Conservation (phyloP, 2,888 invertebrate genomes). For the Micoletzkya japonica region DNA sequence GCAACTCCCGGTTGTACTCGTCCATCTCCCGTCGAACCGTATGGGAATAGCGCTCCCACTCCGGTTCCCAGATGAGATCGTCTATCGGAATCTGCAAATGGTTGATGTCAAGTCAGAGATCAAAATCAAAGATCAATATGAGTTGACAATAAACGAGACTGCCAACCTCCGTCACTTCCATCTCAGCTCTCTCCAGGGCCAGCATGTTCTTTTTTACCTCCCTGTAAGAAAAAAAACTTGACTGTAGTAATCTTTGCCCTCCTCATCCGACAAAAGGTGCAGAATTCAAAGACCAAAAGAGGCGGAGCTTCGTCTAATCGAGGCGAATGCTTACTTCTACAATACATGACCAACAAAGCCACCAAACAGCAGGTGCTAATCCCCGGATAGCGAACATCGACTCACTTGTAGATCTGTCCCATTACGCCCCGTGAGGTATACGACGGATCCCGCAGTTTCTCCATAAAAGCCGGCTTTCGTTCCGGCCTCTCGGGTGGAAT, state of each 20-base stretch:
- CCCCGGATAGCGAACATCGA: neutral
- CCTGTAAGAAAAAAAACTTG: neutral
- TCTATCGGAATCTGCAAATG: conserved; percentile 9
- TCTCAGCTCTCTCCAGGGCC: neutral
- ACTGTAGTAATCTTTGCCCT: neutral
- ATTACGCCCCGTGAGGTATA: conserved; percentile 6
- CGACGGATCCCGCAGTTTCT: neutral
- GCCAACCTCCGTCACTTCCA: neutral
- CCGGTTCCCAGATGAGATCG: neutral
- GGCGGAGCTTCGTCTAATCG: neutral
- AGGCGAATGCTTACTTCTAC: too few species aligned
- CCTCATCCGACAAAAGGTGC: neutral
- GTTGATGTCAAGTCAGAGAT: too few species aligned
- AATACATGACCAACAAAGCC: too few species aligned
- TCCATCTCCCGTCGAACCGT: neutral
- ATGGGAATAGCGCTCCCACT: neutral
- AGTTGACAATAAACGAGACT: neutral
- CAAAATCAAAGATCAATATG: neutral
- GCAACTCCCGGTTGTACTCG: neutral
- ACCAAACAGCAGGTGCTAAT: too few species aligned
- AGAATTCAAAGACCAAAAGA: neutral
- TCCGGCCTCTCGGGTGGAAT: conserved; percentile 7
- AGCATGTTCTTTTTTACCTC: neutral
- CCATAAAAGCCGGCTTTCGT: conserved; percentile 13
- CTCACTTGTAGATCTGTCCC: conserved; percentile 5